Evolutionary conservation across 2,113 vertebrate species (phyloP), one percentile per base, ranked within the genome.

Genomic region (Sclerurus mexicanus): DNA sequence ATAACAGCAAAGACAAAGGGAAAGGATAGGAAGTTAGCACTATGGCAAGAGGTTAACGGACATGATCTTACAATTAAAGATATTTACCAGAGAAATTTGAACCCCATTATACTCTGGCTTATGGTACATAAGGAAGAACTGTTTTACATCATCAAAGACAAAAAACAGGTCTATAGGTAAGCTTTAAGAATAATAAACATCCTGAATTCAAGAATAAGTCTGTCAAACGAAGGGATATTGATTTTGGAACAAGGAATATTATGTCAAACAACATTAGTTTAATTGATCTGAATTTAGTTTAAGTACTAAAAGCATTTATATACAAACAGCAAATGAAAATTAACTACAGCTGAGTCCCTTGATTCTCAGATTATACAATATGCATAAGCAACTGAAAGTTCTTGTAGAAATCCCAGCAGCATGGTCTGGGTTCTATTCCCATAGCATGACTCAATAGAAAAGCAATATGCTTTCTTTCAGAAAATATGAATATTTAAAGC

Each of bases 121-220:
- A 96, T 87, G 84, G 93, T 97, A 91, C 78, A 86, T 93, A 86
- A 97, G 96, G 97, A 98, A 98, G 97, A 98, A 98, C 98, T 99
- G 98, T 63, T 98, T 98, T 98, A 97, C 98, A 98, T 99, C 98
- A 98, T 97, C 95, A 96, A 93, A 98, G 98, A 98, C 98, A 98
- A 98, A 98, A 98, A 96, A 90, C 98, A 98, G 98, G 98, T 98
- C 98, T 98, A 98, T 98, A 98, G 98, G 98, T 98, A 98, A 98
- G 98, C 98, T 98, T 97, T 98, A 98, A 98, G 97, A 98, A 98
- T 98, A 99, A 98, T 98, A 98, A 98, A 98, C 98, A 98, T 97
- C 96, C 98, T 98, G 97, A 98, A 98, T 97, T 98, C 97, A 98
- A 97, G 97, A 97, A 98, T 97, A 97, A 98, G 98, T 95, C 98